Conservation (phyloP, 2,888 invertebrate species). For the Emmelina monodactyla region DNA sequence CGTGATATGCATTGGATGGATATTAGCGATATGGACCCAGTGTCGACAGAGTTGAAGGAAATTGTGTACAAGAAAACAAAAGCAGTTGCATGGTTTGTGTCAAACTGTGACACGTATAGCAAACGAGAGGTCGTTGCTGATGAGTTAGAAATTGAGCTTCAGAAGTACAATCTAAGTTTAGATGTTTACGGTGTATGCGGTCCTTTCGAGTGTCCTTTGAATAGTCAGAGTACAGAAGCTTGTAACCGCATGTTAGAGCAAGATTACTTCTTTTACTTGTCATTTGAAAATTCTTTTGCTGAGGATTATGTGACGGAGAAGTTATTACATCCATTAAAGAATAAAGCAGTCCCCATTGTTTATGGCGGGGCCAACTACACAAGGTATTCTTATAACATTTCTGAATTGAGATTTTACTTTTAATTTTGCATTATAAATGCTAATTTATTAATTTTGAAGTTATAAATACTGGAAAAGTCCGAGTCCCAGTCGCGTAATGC, state of each 20-base stretch:
- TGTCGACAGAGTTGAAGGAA: slow-evolving; percentile 21
- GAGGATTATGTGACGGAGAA: slow-evolving; percentile 39
- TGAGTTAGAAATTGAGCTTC: slow-evolving; percentile 18
- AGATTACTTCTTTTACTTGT: slow-evolving; percentile 34
- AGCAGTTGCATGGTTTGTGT: slow-evolving; percentile 31
- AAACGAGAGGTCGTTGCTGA: slow-evolving; percentile 18
- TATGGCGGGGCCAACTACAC: slow-evolving; percentile 70
- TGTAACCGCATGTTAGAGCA: slow-evolving; percentile 22
- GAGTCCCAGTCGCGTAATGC: too few relatives aligned
- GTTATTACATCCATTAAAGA: slow-evolving; percentile 38
- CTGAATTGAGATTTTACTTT: too few relatives aligned
- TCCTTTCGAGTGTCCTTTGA: slow-evolving; percentile 19
- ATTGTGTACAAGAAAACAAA: slow-evolving; percentile 22
- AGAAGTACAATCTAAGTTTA: slow-evolving; percentile 20
- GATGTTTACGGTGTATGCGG: slow-evolving; percentile 33
- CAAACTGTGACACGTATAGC: slow-evolving; percentile 24
- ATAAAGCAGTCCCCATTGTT: slow-evolving; percentile 69
- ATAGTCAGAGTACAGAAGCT: slow-evolving; percentile 15
- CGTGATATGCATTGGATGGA: slow-evolving; percentile 28
- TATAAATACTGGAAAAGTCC: too few relatives aligned
- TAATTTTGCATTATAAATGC: too few relatives aligned
- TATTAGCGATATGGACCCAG: slow-evolving; percentile 25
- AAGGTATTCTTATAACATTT: slow-evolving; percentile 24
- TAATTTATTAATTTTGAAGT: too few relatives aligned
- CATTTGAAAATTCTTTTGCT: slow-evolving; percentile 31